These are phyloP conservation scores for Piscicola geometra DNA, from an alignment of 2,888 invertebrate genomes.

Conservation along the genomic window DNA sequence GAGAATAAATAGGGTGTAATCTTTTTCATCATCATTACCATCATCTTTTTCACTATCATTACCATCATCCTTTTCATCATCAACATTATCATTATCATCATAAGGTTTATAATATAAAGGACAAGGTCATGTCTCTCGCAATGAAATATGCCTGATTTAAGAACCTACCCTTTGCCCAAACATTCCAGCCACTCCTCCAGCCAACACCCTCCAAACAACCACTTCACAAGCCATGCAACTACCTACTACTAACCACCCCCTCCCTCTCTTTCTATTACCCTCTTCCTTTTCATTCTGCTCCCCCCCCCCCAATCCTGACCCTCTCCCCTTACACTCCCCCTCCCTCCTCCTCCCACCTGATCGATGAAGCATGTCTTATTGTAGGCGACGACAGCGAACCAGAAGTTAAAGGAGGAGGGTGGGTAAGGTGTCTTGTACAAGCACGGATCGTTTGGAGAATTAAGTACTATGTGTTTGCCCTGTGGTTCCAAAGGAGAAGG, in stretches of 20 bases:
- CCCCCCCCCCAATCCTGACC: neutral
- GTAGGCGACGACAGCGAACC: slow-evolving; percentile 26
- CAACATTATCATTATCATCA: no score
- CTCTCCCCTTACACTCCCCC: neutral
- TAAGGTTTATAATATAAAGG: no score
- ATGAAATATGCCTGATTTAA: no score
- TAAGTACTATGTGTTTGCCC: slow-evolving; percentile 7
- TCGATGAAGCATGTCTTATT: slow-evolving; percentile 14
- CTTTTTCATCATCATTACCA: no score
- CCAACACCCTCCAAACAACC: no score
- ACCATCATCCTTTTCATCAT: no score
- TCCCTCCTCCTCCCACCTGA: neutral
- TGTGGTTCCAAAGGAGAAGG: no score
- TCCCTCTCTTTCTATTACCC: neutral
- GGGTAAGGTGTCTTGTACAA: neutral
- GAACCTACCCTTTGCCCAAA: no score
- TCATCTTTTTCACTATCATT: no score
- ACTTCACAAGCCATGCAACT: no score
- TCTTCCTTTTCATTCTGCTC: neutral
- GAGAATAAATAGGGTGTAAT: neutral
- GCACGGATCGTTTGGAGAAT: neutral
- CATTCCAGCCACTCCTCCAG: no score
- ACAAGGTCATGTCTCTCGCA: no score
- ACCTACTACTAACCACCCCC: neutral
- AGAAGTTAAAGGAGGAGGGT: neutral